Conservation (phyloP, 2,888 invertebrate genomes). For the Acleris sparsana region DNA sequence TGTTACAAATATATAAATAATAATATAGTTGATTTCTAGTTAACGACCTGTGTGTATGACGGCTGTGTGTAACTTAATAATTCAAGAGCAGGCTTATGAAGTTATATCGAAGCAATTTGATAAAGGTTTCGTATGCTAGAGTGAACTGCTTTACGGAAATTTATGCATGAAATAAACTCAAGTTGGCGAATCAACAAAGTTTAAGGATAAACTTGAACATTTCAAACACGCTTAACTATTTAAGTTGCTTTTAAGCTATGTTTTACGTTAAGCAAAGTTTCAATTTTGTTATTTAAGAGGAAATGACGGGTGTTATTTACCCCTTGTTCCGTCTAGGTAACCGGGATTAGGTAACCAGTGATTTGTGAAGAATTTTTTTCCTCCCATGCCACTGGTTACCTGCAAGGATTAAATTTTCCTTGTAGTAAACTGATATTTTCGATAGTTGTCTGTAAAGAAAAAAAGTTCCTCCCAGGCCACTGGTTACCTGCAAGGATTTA, state of each 20-base stretch:
- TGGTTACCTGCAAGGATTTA: too few relatives aligned
- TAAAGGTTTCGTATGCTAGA: slow-evolving; percentile 1
- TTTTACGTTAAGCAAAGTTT: not conserved
- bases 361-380: too few relatives aligned
- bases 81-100: not conserved
- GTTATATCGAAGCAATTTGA: slow-evolving; percentile 7
- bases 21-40: too few relatives aligned
- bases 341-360: too few relatives aligned
- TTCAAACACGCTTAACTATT: not conserved
- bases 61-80: not conserved
- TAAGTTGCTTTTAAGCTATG: not conserved
- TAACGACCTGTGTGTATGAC: not conserved
- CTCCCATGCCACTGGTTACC: too few relatives aligned
- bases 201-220: not conserved
- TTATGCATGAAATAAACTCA: slow-evolving; percentile 1
- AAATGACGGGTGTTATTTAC: too few relatives aligned
- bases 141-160: slow-evolving; percentile 1
- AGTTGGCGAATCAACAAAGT: not conserved
- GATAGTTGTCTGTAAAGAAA: too few relatives aligned
- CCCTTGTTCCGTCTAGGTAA: too few relatives aligned
- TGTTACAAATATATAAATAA: too few relatives aligned
- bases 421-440: too few relatives aligned
- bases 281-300: not conserved
- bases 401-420: too few relatives aligned
- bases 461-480: too few relatives aligned